phyloP scores from a whole-genome alignment of 2,113 vertebrate genomes.

The Turnix velox region DNA sequence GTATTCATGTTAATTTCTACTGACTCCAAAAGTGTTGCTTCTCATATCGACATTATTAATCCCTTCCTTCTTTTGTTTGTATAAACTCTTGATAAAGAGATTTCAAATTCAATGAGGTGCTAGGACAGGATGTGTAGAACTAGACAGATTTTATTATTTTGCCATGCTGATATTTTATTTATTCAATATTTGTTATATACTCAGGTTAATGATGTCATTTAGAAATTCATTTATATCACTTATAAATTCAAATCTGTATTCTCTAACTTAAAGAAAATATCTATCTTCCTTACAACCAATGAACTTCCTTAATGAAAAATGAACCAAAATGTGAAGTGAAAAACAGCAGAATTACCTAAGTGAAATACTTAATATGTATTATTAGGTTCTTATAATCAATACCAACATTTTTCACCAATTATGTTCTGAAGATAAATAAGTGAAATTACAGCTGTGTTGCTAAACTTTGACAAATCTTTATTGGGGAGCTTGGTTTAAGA shows the following conservation, averaged over 20 bases:
- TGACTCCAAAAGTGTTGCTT: background rate
- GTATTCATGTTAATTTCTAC: background rate
- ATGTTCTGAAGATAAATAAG: background rate
- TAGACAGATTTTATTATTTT: background rate
- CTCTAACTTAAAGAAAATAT: background rate
- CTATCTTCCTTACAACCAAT: background rate
- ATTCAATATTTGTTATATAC: background rate
- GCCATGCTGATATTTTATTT: background rate
- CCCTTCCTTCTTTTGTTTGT: background rate
- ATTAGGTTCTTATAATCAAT: background rate
- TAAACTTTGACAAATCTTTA: background rate
- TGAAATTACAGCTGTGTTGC: background rate
- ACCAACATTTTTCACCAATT: background rate
- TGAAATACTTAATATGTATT: accelerated
- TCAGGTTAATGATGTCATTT: background rate
- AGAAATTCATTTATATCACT: background rate
- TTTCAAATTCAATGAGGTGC: background rate
- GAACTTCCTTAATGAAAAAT: background rate
- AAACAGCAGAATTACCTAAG: background rate
- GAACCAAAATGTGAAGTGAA: background rate
- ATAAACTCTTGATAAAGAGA: background rate
- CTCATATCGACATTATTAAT: background rate
- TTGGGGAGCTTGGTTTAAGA: background rate
- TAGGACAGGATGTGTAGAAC: background rate
- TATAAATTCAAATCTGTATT: background rate